phyloP scores from a whole-genome alignment of 2,113 vertebrate genomes.

The Cryptotis parvus region DNA sequence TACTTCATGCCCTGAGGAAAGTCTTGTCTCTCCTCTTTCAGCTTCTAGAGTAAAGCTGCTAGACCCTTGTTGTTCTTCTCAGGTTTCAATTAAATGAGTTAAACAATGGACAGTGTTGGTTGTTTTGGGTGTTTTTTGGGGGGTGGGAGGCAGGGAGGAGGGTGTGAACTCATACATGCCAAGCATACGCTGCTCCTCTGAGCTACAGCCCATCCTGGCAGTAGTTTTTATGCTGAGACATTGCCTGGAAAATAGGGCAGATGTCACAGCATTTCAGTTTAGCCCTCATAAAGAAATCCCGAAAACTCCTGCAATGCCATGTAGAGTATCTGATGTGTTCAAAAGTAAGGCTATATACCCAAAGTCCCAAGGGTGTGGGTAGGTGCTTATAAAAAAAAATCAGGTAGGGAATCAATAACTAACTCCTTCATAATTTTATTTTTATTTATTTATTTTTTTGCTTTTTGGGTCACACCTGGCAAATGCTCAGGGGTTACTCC shows the following conservation, averaged over 20 bases:
- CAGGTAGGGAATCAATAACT: neutral
- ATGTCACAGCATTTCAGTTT: slow-evolving; percentile 73
- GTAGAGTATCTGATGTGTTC: neutral
- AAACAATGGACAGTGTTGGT: neutral
- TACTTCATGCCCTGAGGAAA: neutral
- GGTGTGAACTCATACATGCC: no score
- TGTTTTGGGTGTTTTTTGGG: no score
- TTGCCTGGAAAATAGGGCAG: slow-evolving; percentile 67
- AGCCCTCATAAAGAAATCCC: slow-evolving; percentile 54
- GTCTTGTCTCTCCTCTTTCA: slow-evolving; percentile 38
- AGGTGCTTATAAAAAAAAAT: neutral
- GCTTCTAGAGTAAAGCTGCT: slow-evolving; percentile 29
- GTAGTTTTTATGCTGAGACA: slow-evolving; percentile 64
- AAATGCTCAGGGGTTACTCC: no score
- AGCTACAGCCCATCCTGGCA: slow-evolving; percentile 27
- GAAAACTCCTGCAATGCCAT: slow-evolving; percentile 26
- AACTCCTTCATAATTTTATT: neutral
- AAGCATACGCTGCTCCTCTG: no score
- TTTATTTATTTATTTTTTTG: no score
- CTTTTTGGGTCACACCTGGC: no score
- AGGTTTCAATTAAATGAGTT: slow-evolving; percentile 17
- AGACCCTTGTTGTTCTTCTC: slow-evolving; percentile 59
- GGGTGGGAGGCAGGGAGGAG: no score
- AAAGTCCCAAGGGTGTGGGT: neutral
- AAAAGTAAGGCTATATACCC: neutral